These are phyloP conservation scores for Dione vanillae DNA, from an alignment of 2,888 invertebrate genomes.

Conservation along the genomic window DNA sequence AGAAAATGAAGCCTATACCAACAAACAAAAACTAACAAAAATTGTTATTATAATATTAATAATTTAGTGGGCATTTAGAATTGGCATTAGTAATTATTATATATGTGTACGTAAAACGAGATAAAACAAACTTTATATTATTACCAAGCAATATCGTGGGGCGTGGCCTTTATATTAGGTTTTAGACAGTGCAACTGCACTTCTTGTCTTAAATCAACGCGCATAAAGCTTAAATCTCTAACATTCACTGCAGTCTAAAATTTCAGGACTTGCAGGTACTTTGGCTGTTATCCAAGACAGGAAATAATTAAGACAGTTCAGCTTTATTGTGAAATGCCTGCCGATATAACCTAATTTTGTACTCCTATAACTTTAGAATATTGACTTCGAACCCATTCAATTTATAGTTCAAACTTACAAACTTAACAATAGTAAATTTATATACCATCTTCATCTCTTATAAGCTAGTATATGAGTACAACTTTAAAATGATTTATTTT, in stretches of 20 bases:
- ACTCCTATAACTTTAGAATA: conserved; percentile 18
- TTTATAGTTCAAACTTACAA: conserved; percentile 29
- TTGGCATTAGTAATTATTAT: neutral
- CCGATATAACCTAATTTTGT: conserved; percentile 26
- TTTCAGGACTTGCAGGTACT: conserved; percentile 15
- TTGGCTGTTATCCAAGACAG: conserved; percentile 22
- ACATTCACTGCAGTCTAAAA: neutral
- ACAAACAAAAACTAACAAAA: too few species aligned
- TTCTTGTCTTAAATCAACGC: neutral
- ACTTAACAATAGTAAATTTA: conserved; percentile 28
- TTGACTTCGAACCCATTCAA: conserved; percentile 9
- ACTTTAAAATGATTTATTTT: neutral
- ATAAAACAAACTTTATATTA: neutral
- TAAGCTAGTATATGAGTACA: neutral
- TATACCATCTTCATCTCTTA: neutral
- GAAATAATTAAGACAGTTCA: conserved; percentile 22
- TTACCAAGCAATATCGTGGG: neutral
- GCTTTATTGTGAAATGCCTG: neutral
- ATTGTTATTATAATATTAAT: too few species aligned
- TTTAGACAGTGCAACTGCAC: neutral
- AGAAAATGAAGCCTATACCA: too few species aligned
- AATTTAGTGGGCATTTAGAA: too few species aligned
- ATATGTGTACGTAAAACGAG: too few species aligned
- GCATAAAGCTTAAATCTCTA: conserved; percentile 13
- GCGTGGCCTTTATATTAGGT: conserved; percentile 17